These are phyloP conservation scores for Ptychobarbus kaznakovi DNA, from an alignment of 2,797 vertebrate species.

Conservation along the genomic window DNA sequence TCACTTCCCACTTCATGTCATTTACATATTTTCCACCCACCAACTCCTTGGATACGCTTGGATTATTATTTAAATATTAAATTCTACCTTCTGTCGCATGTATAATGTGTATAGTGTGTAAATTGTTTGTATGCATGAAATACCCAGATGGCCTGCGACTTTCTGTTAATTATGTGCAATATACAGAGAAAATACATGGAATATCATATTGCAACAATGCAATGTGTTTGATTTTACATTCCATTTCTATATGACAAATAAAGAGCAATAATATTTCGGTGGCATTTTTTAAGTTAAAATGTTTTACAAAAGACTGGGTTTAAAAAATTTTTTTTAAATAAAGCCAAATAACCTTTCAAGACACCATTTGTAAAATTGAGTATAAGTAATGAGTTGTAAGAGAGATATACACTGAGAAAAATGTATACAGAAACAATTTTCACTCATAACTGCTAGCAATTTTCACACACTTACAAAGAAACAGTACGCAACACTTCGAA, in stretches of 20 bases:
- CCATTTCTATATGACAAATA: not conserved
- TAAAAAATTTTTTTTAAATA: not conserved
- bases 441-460: not conserved
- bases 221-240: not conserved
- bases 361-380: not conserved
- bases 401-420: not conserved
- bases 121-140: not conserved
- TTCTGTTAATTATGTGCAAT: not conserved
- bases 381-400: not conserved
- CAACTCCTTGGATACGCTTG: not conserved
- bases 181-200: not conserved
- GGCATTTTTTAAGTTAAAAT: not conserved
- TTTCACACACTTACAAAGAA: not conserved
- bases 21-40: conserved; percentile 9
- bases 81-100: not conserved
- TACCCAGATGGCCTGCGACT: not conserved
- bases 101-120: not conserved
- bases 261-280: not conserved
- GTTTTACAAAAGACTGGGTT: not conserved
- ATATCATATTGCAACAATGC: not conserved
- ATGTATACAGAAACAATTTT: not conserved
- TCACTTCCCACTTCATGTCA: not conserved
- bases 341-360: not conserved
- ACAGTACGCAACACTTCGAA: not conserved
- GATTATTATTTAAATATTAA: not conserved